Evolutionary conservation across 1,140 invertebrate species (phyloP), one percentile per base, ranked within the genome.

Genomic region (Aphidius ervi): DNA sequence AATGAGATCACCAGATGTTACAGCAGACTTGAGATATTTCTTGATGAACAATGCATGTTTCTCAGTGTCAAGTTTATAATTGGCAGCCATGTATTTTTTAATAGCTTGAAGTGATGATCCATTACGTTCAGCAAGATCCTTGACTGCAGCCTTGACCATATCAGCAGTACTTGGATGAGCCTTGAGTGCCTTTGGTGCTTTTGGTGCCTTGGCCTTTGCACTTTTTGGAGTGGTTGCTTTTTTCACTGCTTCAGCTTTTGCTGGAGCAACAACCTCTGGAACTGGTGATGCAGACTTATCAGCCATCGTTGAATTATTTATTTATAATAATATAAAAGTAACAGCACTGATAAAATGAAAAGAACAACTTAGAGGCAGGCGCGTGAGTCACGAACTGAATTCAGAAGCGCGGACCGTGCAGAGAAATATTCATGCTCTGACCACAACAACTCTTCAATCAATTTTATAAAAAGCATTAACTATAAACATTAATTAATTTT

Each of bases 71-170:
- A 84, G 74, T 56, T 83, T 84, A 75, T 84, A 85, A 57, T 78
- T 81, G 8, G 79, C 73, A 43, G 76, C 68, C 53, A 86, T 82
- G 72, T 85, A 86, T 68, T 86, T 87, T 70, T 86, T 85, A 70
- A 87, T 86, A 16, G 84, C 85, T 65, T 82, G 78, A 37, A 85
- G 73, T 1, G 84, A 85, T 5, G 83, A 85, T 9, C 84, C 85
- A 62, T 80, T 81, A 47, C 82, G 77, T 64, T 86, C 84, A 65
- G 85, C 86, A 59, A 88, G 70, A 46, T 72, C 77, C 57, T 76
- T 79, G 66, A 88, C 86, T 37, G 86, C 85, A 55, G 75, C 79
- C 63, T 74, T 81, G 3, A 88, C 81, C 82, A 82, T 82, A 66
- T 81, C 79, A 20, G 80, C 74, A 0, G 79, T 82, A 65, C 76